Conservation (phyloP, 2,888 invertebrate species). For the Stenichneumon culpator region DNA sequence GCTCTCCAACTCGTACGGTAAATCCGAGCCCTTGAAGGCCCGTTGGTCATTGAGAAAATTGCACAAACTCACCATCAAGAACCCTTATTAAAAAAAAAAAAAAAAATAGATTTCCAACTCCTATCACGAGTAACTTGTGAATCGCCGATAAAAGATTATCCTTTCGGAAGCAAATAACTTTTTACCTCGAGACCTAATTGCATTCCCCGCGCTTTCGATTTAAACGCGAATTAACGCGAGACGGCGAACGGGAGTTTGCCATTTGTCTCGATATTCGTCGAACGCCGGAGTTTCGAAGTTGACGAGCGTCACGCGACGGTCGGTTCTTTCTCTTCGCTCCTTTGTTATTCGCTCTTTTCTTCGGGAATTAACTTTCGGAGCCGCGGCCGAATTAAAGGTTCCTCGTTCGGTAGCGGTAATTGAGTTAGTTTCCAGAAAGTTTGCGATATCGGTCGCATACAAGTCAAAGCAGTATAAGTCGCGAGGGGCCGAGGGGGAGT, state of each 20-base stretch:
- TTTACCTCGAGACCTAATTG: neutral
- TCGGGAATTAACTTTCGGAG: constrained; percentile 18
- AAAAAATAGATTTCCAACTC: neutral
- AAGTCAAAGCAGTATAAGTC: constrained; percentile 31
- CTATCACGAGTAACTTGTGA: neutral
- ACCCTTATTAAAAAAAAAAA: neutral
- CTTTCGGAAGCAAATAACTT: neutral
- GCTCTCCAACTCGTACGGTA: no score
- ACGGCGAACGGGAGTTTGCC: neutral
- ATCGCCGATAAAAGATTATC: neutral
- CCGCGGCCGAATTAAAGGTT: constrained; percentile 23
- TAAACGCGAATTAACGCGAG: neutral
- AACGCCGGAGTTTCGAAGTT: neutral
- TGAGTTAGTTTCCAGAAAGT: constrained; percentile 57
- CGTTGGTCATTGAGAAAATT: neutral
- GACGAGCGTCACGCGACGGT: neutral
- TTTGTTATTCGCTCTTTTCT: neutral
- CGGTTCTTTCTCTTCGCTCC: neutral
- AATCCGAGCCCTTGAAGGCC: no score
- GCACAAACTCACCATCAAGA: neutral
- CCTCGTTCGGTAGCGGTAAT: constrained; percentile 47
- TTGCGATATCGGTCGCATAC: constrained; percentile 51
- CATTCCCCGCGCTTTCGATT: neutral
- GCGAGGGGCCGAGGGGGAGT: constrained; percentile 4
- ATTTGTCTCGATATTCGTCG: constrained; percentile 5